A percentile compares a stretch with the other conserved stretches of the same genome.
These are phyloP conservation scores for Schrankia costaestrigalis DNA, from an alignment of 2,888 invertebrate species.

Conservation along the genomic window DNA sequence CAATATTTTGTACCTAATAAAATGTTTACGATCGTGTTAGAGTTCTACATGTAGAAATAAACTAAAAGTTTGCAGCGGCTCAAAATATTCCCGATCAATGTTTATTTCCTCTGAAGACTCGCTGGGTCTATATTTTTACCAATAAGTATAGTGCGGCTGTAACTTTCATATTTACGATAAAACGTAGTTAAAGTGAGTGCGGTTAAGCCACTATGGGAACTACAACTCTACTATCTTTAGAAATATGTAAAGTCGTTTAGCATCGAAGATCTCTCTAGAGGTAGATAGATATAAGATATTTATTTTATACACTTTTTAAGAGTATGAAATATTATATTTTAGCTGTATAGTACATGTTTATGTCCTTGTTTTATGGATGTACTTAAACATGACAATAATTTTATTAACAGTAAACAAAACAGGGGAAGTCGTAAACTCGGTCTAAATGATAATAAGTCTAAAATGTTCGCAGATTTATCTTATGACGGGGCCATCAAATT, in stretches of 20 bases:
- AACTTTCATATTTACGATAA: constrained; percentile 10
- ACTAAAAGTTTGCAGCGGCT: constrained; percentile 7
- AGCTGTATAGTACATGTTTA: too few relatives aligned
- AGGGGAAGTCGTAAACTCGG: constrained; percentile 24
- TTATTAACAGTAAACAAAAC: constrained; percentile 25
- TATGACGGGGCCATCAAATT: constrained; percentile 20
- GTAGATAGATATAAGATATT: constrained; percentile 30
- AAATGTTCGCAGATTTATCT: constrained; percentile 30
- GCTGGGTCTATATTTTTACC: constrained; percentile 11
- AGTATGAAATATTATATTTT: too few relatives aligned
- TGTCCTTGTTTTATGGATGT: constrained; percentile 1
- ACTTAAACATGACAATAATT: constrained; percentile 15
- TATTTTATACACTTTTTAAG: too few relatives aligned
- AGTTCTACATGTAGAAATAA: constrained; percentile 7
- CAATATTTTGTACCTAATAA: constrained; percentile 5
- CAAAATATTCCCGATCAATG: constrained; percentile 19
- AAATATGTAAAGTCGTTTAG: constrained; percentile 30
- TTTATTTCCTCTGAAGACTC: constrained; percentile 12
- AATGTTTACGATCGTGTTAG: constrained; percentile 5
- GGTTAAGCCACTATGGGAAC: constrained; percentile 17
- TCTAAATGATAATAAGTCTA: constrained; percentile 32
- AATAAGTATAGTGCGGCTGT: constrained; percentile 7
- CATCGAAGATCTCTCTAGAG: constrained; percentile 31
- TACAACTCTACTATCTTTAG: constrained; percentile 11
- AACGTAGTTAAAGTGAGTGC: constrained; percentile 16